Base-by-base conservation (phyloP, 2,888 invertebrate species). In the Lepidocyrtoides sp. region DNA sequence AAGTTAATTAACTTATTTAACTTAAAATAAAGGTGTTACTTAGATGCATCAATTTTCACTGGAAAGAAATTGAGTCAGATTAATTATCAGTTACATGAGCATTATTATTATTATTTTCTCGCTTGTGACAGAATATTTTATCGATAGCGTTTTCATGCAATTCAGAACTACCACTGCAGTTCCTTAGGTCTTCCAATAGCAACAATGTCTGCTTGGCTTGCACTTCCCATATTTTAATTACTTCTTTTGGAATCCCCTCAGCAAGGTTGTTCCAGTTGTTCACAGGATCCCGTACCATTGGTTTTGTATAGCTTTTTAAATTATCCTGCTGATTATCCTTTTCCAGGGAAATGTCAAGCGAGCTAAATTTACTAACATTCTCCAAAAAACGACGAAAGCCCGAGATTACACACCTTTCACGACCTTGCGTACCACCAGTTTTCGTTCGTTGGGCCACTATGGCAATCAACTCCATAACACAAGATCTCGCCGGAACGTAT, bases 91-190 rank as follows among this genome's bases (percentile, higher is more conserved):
- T n/a, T n/a, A n/a, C n/a, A n/a, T n/a, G n/a, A n/a, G n/a, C n/a
- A n/a, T n/a, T n/a, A n/a, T n/a, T n/a, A n/a, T n/a, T n/a, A n/a
- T n/a, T n/a, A n/a, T n/a, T n/a, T n/a, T n/a, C n/a, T n/a, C n/a
- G n/a, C 36, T 81, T 81, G n/a, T 81, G 57, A 2, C 10, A 29
- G 29, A 82, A 82, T 12, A 84, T 84, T 1, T 44, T 10, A 48
- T 84, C 84, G 84, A 84, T 84, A 48, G 69, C 66, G 51, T 84
- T 51, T 48, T 69, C 66, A 66, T n/a, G n/a, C n/a, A 83, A 8
- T 17, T 36, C 36, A 36, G 29, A 17, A 57, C 44, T 41, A 7
- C 44, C 44, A 5, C 44, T 57, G 14, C 14, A 2, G n/a, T 26
- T 29, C 23, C 44, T 60, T 0, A 41, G 17, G 2, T 44, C 44